A percentile compares a stretch with the other conserved stretches of the same genome.
phyloP scores from a whole-genome alignment of 2,888 invertebrate species.

The Hirtodrosophila trivittata region DNA sequence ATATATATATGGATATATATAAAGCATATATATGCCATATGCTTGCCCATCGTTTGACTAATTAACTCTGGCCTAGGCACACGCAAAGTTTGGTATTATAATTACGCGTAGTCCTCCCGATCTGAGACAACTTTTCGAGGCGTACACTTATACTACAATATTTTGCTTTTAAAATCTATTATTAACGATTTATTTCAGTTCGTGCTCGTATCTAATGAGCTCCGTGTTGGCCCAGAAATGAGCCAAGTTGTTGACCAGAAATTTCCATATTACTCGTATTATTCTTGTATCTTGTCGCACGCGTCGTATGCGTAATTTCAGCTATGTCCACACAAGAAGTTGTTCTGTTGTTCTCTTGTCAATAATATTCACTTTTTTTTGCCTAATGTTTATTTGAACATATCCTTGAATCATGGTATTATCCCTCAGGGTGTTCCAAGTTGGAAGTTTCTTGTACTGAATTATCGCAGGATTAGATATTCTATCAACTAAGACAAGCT shows the following conservation, averaged over 20 bases:
- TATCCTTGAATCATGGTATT: no score
- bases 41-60: constrained; percentile 9
- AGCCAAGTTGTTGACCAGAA: no score
- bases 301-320: constrained; percentile 35
- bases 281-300: constrained; percentile 28
- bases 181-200: constrained; percentile 12
- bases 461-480: no score
- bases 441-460: no score
- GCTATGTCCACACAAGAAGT: background rate
- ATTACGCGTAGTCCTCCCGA: background rate
- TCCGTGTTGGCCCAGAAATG: background rate
- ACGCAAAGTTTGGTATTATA: constrained; percentile 15
- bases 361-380: no score
- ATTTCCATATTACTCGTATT: no score
- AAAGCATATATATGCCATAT: background rate
- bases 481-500: no score
- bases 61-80: constrained; percentile 9
- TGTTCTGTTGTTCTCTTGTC: no score
- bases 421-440: no score
- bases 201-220: constrained; percentile 18
- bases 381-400: no score
- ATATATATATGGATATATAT: background rate
- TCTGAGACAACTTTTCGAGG: constrained; percentile 8
- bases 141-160: background rate
- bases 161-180: constrained; percentile 1